Evolutionary conservation across 35 echinoderm and acorn worm genomes (phyloP), one percentile per base, ranked within the genome.

Genomic region (Apostichopus californicus): DNA sequence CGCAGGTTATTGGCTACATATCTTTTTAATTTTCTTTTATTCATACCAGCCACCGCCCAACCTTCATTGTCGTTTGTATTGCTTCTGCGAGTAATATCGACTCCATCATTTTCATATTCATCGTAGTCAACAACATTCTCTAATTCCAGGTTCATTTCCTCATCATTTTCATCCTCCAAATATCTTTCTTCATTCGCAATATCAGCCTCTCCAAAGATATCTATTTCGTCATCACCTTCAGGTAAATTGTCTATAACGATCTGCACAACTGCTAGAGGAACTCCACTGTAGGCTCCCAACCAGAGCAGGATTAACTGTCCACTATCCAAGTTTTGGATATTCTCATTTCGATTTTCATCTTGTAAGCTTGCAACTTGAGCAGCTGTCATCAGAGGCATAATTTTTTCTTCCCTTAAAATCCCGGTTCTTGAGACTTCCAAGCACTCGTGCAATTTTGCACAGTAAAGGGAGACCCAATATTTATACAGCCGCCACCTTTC

Each of bases 401-500:
- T n/a, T 23, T 14, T 46, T 6, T 87, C 86, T 87, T 71, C 86
- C 26, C 56, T 5, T 18, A 87, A 52, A 22, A 87, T 71, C 9
- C 5, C 25, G 56, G 12, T 59, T 63, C 86, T 87, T 26, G 64
- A 87, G 17, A 34, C 64, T 21, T 57, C 22, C 59, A 87, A 24
- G 22, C 86, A 6, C 24, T 87, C 57, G 7, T 61, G 71, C 8
- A 88, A 12, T 22, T 79, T 1, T 22, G 1, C 10, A 57, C 71
- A 61, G 25, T 89, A 93, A 5, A 78, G 14, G 15, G 70, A 75
- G 25, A 78, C 21, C 92, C 92, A 93, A 54, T 93, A 93, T 54
- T 83, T 87, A 65, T 93, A 93, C 6, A 93, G 17, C 5, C 86
- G 72, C 92, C 92, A 93, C 80, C 86, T 57, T 34, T 93, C 54